Evolutionary conservation across 1,140 invertebrate genomes (phyloP), one percentile per base, ranked within the genome.

Genomic region (Drosophila orosa): DNA sequence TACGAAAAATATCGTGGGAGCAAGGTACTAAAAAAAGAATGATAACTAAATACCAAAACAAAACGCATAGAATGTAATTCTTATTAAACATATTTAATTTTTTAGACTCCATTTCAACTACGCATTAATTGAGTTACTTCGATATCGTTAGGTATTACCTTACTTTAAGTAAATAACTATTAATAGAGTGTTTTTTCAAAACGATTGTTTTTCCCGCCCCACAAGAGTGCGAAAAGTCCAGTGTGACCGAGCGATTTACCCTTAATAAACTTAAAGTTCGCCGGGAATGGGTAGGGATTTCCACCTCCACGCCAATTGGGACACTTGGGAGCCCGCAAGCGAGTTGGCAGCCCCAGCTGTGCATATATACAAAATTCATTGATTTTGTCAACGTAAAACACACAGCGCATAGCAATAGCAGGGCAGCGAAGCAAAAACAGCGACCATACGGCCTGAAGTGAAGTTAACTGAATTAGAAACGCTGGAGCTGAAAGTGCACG

Each of bases 311-410:
- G n/a, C n/a, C n/a, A n/a, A n/a, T n/a, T n/a, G n/a, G n/a, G n/a
- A n/a, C n/a, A n/a, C 10, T 29, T 50, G 27, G 47, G 47, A 9
- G 47, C 25, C 31, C 29, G 17, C 29, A 31, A 52, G 19, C 29
- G 19, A 52, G 29, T 52, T 52, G 50, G 50, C 50, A 52, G 19
- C 50, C 50, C 31, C 29, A 52, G 50, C 50, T 52, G 50, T 52
- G 50, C 50, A 80, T 82, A 89, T 78, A 89, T 90, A 89, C 85
- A 90, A 81, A 89, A 89, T 89, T 89, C 86, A 89, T 89, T 90
- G 85, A 90, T 89, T 90, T 90, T 90, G 86, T 90, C 85, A 89
- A 90, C 87, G 81, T 90, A 90, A 86, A 87, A 85, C 65, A 90
- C 56, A 86, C 13, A 79, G 50, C 45, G 73, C 66, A 85, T 81